Percentiles rank a stretch among this genome's conserved stretches.
Conservation (phyloP, 2,888 invertebrate genomes). For the Agonopterix subpropinquella region DNA sequence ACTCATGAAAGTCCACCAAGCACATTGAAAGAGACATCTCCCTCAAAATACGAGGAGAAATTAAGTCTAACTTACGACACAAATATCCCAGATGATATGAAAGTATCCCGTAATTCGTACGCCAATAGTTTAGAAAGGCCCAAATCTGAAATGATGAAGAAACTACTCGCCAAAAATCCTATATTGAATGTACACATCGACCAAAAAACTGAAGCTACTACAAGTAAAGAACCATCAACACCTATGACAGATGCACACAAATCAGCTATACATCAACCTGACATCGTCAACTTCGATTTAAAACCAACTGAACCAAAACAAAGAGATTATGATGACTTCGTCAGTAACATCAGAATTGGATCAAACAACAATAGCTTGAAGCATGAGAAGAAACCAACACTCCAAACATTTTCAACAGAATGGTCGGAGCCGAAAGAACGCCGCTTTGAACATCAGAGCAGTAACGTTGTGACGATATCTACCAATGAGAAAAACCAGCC, state of each 20-base stretch:
- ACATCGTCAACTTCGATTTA: slow-evolving; percentile 67
- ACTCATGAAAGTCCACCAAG: slow-evolving; percentile 42
- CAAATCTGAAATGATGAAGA: slow-evolving; percentile 78
- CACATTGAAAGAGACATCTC: slow-evolving; percentile 29
- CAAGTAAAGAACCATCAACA: slow-evolving; percentile 40
- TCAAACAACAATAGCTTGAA: slow-evolving; percentile 64
- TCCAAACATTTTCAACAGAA: slow-evolving; percentile 42
- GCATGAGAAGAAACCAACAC: slow-evolving; percentile 41
- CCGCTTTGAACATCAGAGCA: slow-evolving; percentile 17
- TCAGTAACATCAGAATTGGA: slow-evolving; percentile 67
- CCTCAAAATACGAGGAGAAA: slow-evolving; percentile 60
- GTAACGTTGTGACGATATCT: slow-evolving; percentile 65
- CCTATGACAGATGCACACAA: slow-evolving; percentile 59
- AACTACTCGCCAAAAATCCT: slow-evolving; percentile 69
- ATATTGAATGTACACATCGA: slow-evolving; percentile 65
- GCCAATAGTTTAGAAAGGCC: slow-evolving; percentile 78
- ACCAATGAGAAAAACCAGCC: slow-evolving; percentile 50
- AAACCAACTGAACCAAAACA: slow-evolving; percentile 48
- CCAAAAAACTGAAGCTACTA: slow-evolving; percentile 47
- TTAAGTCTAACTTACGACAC: slow-evolving; percentile 69
- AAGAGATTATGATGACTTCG: slow-evolving; percentile 60
- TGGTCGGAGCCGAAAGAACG: slow-evolving; percentile 53
- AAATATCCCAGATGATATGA: slow-evolving; percentile 78
- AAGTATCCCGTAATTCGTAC: slow-evolving; percentile 77
- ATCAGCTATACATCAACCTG: slow-evolving; percentile 65